phyloP scores from a whole-genome alignment of 1,140 invertebrate species.

The Babylonia areolata region DNA sequence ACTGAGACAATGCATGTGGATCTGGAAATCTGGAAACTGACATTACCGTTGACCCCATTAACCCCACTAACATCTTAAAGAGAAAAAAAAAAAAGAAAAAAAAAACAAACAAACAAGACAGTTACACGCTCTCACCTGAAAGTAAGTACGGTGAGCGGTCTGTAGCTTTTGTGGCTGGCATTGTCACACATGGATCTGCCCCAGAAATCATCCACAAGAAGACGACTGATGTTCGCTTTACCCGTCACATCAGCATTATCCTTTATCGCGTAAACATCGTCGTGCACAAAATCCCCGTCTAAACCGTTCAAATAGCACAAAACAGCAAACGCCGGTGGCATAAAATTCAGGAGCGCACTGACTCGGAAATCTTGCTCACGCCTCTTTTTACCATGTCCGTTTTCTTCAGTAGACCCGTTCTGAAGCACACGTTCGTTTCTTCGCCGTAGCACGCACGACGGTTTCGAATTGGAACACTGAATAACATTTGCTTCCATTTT shows the following conservation, averaged over 20 bases:
- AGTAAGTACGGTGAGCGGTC: slow-evolving; percentile 92
- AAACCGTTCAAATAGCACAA: slow-evolving; percentile 87
- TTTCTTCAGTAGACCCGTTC: not conserved
- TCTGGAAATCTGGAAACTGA: too few relatives aligned
- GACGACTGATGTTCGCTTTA: slow-evolving; percentile 88
- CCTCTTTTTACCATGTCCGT: not conserved
- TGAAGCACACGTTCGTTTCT: not conserved
- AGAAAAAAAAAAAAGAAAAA: too few relatives aligned
- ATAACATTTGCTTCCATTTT: not conserved
- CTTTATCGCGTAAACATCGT: slow-evolving; percentile 96
- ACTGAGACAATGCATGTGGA: too few relatives aligned
- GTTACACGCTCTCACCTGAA: slow-evolving; percentile 85
- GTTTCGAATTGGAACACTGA: not conserved
- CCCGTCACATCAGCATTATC: slow-evolving; percentile 94
- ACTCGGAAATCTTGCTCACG: not conserved
- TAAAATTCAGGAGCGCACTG: slow-evolving; percentile 24
- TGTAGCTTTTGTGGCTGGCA: slow-evolving; percentile 90
- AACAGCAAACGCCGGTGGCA: slow-evolving; percentile 44
- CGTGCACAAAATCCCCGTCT: slow-evolving; percentile 94
- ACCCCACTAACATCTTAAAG: too few relatives aligned
- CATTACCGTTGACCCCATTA: too few relatives aligned
- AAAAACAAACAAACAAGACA: too few relatives aligned
- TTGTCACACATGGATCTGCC: slow-evolving; percentile 96
- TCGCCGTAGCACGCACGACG: too few relatives aligned
- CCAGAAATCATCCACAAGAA: slow-evolving; percentile 97